Base-by-base conservation (phyloP, 2,113 vertebrate species). In the Corythornis madagascariensis region DNA sequence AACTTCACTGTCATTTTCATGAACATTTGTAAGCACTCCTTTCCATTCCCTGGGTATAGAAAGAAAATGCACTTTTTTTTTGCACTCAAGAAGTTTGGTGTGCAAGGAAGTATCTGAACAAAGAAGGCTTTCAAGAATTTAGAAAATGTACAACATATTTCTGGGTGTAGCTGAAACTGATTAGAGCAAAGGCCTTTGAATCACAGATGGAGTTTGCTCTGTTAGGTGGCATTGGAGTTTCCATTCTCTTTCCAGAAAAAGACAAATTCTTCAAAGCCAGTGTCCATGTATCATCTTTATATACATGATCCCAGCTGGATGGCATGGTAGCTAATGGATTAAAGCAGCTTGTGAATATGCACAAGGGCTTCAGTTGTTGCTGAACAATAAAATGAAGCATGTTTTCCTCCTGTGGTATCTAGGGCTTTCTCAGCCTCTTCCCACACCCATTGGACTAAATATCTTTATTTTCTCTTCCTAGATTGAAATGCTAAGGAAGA, bases 401-500 rank as follows among this genome's bases (percentile, higher is more conserved):
- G 0, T 80, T 91, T 76, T 18, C 42, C 47, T 73, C 69, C 40
- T 66, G n/a, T 35, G 26, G 6, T 29, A 47, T 22, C 25, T 13
- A 17, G 17, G n/a, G 31, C 11, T 0, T 91, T 74, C 43, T 89
- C 22, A 26, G 65, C 20, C 52, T 93, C 35, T 82, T 74, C 38
- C 22, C 7, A 74, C 11, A 16, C 14, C 16, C 47, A 31, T 52
- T 64, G 79, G 25, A 85, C 31, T 86, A 74, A 96, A 92, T 64
- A 17, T 73, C 5, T 83, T 80, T 92, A 53, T 94, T 89, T 95
- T 93, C 38, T 96, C 57, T 93, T 92, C 90, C 70, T 84, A 99
- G 99, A 98, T 99, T 95, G 97, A 98, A 97, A 97, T 97, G 15
- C 97, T 99, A 76, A 98, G 98, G 96, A 97, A 97, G 93, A 98